Base-by-base conservation (phyloP, 2,888 invertebrate genomes). In the Anticlea derivata region DNA sequence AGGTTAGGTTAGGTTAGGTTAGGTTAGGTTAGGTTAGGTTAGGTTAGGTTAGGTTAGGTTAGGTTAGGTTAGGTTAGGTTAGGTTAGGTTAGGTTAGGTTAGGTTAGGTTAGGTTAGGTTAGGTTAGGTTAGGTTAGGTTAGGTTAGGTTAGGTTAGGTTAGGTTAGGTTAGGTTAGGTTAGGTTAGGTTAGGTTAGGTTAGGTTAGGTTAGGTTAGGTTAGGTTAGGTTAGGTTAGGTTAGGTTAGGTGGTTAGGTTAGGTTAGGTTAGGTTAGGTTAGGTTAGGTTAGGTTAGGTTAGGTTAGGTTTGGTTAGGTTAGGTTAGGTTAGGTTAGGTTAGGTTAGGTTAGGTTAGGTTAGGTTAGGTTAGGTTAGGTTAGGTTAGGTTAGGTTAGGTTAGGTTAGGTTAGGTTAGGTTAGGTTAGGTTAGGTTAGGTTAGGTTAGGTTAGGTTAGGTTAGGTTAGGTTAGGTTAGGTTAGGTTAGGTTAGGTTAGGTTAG, bases 391-490 rank as follows among this genome's bases (percentile, higher is more conserved):
- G 58, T 58, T 56, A 60, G 58, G 56, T 56, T 56, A 58, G 56
- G 60, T 55, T 51, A 54, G 50, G 58, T 58, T 55, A 60, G 60
- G 60, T 58, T 56, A 60, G 60, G 62, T 56, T 58, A 62, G 61
- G 61, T 56, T 56, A 61, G 58, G 58, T 60, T 53, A 59, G 38
- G 63, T 63, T 58, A 63, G 63, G 60, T 56, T 55, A 61, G 58
- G 58, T 53, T 55, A 58, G 52, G 43, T 55, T 17, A 56, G 56
- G 56, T 57, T 53, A 57, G 57, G 55, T 55, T 55, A 55, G 45
- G 22, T 35, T 29, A 50, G 58, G 17, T 48, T 50, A 48, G 58
- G 48, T 54, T 51, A 55, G 58, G 57, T 50, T 54, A 54, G 53
- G 57, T 53, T 50, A 54, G 57, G 50, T 54, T 50, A 51, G 51